Conservation (phyloP, 2,797 vertebrate species). For the Zalophus californianus region DNA sequence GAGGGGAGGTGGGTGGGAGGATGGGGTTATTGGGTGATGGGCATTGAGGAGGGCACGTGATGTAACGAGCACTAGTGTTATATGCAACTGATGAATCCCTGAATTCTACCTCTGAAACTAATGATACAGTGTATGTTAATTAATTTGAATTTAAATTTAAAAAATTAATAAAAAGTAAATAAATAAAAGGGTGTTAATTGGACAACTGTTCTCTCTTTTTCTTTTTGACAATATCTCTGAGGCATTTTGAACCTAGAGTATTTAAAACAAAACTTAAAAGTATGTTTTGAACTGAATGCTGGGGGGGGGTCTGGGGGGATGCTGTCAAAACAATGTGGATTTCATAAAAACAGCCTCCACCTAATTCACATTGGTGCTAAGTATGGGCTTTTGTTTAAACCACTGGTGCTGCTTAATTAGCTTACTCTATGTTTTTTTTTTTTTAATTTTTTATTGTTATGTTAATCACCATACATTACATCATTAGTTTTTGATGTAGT, state of each 20-base stretch:
- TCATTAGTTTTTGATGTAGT: no score
- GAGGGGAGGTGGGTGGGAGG: not conserved
- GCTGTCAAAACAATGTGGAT: conserved; percentile 4
- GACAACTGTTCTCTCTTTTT: not conserved
- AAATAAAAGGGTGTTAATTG: not conserved
- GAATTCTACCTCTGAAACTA: not conserved
- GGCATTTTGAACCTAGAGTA: not conserved
- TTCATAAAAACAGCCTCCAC: conserved; percentile 28
- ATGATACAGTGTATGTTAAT: not conserved
- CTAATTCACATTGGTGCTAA: not conserved
- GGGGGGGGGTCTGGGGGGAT: not conserved
- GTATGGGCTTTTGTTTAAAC: conserved; percentile 17
- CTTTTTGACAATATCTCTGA: not conserved
- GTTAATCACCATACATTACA: no score
- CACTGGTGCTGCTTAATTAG: not conserved
- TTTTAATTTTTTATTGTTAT: not conserved
- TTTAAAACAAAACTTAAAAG: conserved; percentile 56
- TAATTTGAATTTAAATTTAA: not conserved
- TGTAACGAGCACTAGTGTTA: not conserved
- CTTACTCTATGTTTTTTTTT: conserved; percentile 37
- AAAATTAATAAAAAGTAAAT: not conserved
- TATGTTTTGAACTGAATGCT: not conserved
- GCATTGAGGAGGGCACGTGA: not conserved
- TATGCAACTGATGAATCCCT: not conserved
- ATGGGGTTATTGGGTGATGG: not conserved